Conservation (phyloP, 2,888 invertebrate genomes). For the Eretmocerus hayati region DNA sequence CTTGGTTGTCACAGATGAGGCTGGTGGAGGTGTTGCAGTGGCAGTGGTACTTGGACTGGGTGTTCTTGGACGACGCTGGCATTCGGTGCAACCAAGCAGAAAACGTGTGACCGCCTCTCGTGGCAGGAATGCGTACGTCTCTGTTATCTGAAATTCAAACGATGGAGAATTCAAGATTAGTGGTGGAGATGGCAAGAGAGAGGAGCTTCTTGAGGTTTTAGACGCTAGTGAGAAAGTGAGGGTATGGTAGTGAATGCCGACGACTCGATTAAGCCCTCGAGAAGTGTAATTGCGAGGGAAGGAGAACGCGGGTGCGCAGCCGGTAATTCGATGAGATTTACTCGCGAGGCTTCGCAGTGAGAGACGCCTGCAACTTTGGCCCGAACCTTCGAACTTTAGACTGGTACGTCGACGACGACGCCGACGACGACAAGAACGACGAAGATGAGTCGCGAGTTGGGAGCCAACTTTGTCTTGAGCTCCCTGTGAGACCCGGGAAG, state of each 20-base stretch:
- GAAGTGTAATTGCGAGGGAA: background rate
- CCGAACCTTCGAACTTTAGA: too few relatives aligned
- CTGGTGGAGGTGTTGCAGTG: conserved; percentile 27
- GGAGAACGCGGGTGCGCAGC: background rate
- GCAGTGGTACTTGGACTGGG: conserved; percentile 50
- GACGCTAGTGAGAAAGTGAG: background rate
- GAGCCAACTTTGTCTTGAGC: too few relatives aligned
- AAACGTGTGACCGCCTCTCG: conserved; percentile 94
- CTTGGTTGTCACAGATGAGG: conserved; percentile 22
- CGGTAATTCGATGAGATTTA: conserved; percentile 42
- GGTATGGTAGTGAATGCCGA: background rate
- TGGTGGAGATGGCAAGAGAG: too few relatives aligned
- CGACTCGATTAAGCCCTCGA: background rate
- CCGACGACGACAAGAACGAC: too few relatives aligned
- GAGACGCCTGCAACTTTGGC: too few relatives aligned
- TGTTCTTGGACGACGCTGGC: conserved; percentile 72
- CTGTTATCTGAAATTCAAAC: conserved; percentile 81
- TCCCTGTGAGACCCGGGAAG: too few relatives aligned
- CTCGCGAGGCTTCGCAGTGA: conserved; percentile 23
- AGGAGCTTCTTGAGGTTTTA: too few relatives aligned
- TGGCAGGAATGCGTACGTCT: conserved; percentile 91
- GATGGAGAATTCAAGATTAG: too few relatives aligned
- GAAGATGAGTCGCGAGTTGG: too few relatives aligned
- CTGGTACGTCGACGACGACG: too few relatives aligned
- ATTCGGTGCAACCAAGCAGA: conserved; percentile 89